Percentiles rank a stretch among this genome's conserved stretches.
Evolutionary conservation across 1,140 invertebrate genomes (phyloP).

Genomic region (Dryas iulia): DNA sequence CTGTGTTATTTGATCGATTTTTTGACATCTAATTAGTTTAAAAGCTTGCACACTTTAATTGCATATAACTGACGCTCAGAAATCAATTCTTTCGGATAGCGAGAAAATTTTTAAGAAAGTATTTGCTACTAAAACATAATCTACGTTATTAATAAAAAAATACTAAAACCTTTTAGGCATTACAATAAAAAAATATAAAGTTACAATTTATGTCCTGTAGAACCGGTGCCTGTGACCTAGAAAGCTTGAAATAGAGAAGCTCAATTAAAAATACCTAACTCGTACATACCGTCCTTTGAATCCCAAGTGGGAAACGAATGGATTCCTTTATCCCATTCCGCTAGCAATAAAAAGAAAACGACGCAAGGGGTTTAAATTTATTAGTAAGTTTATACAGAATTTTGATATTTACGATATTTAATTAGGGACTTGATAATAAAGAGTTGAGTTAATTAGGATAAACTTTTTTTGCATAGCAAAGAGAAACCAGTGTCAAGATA

Average conservation of each 20-base stretch:
- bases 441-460: too few relatives aligned
- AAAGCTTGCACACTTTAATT: too few relatives aligned
- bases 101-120: too few relatives aligned
- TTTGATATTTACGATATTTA: neutral
- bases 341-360: neutral
- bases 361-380: neutral
- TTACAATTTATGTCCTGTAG: neutral
- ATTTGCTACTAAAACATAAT: too few relatives aligned
- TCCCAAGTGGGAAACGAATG: neutral
- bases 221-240: neutral
- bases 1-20: too few relatives aligned
- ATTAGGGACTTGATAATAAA: neutral
- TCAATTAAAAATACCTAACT: constrained; percentile 3
- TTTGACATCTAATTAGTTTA: too few relatives aligned
- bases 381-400: neutral
- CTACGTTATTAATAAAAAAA: neutral
- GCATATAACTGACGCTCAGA: too few relatives aligned
- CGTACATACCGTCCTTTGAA: neutral
- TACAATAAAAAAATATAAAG: neutral
- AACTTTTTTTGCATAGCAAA: too few relatives aligned
- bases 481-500: too few relatives aligned
- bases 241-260: neutral
- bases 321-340: neutral
- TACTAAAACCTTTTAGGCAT: neutral
- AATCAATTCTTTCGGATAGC: too few relatives aligned